A percentile compares a stretch with the other conserved stretches of the same genome.
Evolutionary conservation across 2,888 invertebrate species (phyloP).

Genomic region (Leptinotarsa haldemani): DNA sequence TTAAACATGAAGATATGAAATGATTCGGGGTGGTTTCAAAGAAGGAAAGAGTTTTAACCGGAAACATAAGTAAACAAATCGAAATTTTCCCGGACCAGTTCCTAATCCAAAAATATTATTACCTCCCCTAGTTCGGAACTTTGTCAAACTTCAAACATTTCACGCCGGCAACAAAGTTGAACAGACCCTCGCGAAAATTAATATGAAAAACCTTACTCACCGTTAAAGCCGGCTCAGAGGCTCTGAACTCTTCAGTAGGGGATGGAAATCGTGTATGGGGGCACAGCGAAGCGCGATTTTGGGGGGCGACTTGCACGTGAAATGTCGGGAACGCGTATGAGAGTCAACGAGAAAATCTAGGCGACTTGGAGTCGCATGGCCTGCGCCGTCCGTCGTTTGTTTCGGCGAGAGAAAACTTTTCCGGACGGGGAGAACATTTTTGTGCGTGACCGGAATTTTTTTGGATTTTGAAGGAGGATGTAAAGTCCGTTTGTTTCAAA

Average conservation of each 20-base stretch:
- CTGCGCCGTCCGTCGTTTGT: neutral
- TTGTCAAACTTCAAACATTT: neutral
- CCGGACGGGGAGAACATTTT: neutral
- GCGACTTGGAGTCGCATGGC: neutral
- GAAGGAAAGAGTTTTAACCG: too few species aligned
- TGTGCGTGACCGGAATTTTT: constrained; percentile 19
- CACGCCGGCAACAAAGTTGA: neutral
- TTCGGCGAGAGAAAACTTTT: neutral
- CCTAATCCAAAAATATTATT: neutral
- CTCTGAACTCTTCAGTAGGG: neutral
- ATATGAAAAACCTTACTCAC: neutral
- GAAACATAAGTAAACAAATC: too few species aligned
- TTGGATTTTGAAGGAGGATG: too few species aligned
- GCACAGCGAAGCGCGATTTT: neutral
- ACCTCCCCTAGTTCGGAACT: neutral
- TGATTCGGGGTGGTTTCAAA: too few species aligned
- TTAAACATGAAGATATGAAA: too few species aligned
- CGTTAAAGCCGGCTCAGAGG: neutral
- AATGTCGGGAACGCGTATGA: neutral
- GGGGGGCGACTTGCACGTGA: neutral
- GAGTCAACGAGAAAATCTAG: neutral
- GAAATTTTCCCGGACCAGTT: too few species aligned
- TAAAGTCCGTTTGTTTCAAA: too few species aligned
- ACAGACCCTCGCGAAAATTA: neutral
- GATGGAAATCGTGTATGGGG: neutral